Conservation (phyloP, 2,113 vertebrate species). For the Grammatotria lemairii region DNA sequence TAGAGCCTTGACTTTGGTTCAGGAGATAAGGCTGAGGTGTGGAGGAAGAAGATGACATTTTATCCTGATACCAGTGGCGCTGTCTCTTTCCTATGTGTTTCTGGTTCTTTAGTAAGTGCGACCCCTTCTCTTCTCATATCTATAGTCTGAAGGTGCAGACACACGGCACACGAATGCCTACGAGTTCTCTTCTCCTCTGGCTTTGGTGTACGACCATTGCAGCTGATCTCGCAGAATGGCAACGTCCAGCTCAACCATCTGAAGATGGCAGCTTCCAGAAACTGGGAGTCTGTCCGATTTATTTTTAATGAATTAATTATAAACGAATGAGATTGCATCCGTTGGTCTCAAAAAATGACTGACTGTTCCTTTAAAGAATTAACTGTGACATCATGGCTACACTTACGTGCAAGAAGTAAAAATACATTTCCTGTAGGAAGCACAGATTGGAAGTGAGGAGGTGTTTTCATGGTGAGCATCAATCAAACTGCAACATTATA, state of each 20-base stretch:
- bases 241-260: neutral
- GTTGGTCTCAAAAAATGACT: neutral
- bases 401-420: neutral
- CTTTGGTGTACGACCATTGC: neutral
- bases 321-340: fast-evolving
- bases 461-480: neutral
- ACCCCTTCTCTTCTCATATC: neutral
- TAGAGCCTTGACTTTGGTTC: neutral
- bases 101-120: neutral
- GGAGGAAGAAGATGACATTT: neutral
- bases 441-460: neutral
- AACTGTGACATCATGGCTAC: neutral
- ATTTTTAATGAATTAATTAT: neutral
- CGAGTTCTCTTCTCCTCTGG: neutral
- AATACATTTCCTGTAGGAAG: neutral
- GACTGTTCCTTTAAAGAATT: neutral
- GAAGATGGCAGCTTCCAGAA: neutral
- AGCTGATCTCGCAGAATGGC: fast-evolving
- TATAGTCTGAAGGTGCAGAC: neutral
- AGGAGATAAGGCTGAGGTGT: neutral
- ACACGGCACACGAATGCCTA: neutral
- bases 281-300: fast-evolving
- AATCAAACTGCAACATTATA: neutral
- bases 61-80: neutral
- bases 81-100: neutral